Conservation (phyloP, 1,140 invertebrate genomes). For the Idris sp. region DNA sequence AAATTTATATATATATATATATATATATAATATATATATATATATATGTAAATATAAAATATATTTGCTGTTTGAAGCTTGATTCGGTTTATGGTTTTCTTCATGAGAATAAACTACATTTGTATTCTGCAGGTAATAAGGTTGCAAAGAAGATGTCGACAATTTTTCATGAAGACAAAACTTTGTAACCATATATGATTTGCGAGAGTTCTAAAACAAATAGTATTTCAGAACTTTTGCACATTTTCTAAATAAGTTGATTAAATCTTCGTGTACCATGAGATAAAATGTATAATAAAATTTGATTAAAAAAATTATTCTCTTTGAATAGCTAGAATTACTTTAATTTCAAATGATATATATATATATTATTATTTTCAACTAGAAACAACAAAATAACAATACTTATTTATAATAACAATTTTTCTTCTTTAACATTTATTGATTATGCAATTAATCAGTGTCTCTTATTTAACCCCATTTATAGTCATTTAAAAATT, state of each 20-base stretch:
- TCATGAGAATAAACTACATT: constrained; percentile 39
- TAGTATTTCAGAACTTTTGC: constrained; percentile 24
- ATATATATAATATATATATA: too few relatives aligned
- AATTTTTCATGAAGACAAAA: constrained; percentile 20
- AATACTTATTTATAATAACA: too few relatives aligned
- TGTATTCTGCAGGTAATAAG: constrained; percentile 37
- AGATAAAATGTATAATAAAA: constrained; percentile 11
- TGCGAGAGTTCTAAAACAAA: constrained; percentile 27
- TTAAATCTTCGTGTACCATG: constrained; percentile 28
- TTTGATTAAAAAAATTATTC: constrained; percentile 1
- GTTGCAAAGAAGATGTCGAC: constrained; percentile 19
- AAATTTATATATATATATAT: too few relatives aligned
- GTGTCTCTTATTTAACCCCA: too few relatives aligned
- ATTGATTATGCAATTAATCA: too few relatives aligned
- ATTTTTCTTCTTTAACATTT: too few relatives aligned
- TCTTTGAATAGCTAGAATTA: constrained; percentile 13
- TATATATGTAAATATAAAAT: not conserved
- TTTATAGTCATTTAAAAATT: too few relatives aligned
- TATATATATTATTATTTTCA: too few relatives aligned
- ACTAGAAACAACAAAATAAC: too few relatives aligned
- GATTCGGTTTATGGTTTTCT: constrained; percentile 19
- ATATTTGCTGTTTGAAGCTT: constrained; percentile 16
- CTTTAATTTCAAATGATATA: too few relatives aligned
- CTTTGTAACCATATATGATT: constrained; percentile 29
- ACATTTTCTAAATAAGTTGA: constrained; percentile 38